Conservation (phyloP, 2,888 invertebrate species). For the Baronia brevicornis region DNA sequence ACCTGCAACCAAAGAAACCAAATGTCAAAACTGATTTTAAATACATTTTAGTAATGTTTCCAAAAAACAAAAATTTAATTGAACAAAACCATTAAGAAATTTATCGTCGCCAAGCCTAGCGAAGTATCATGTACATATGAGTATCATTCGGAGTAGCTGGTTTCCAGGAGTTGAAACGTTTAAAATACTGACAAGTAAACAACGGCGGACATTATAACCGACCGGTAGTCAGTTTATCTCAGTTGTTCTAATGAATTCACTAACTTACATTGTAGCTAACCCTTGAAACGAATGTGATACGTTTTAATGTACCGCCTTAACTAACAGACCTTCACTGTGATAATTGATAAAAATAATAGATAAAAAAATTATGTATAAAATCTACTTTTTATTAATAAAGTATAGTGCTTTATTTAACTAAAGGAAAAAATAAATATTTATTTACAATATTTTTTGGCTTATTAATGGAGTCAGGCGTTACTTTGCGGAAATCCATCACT, state of each 20-base stretch:
- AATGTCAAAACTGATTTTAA: too few relatives aligned
- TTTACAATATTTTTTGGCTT: too few relatives aligned
- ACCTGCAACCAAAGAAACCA: slow-evolving; percentile 47
- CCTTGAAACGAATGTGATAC: slow-evolving; percentile 16
- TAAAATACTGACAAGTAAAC: slow-evolving; percentile 33
- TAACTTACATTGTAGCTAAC: slow-evolving; percentile 40
- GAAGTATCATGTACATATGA: too few relatives aligned
- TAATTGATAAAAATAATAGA: not conserved
- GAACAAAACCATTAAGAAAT: not conserved
- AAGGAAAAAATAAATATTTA: too few relatives aligned
- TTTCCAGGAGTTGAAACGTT: slow-evolving; percentile 14
- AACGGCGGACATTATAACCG: slow-evolving; percentile 48
- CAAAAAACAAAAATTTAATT: not conserved
- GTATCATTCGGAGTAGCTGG: too few relatives aligned
- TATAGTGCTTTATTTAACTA: too few relatives aligned
- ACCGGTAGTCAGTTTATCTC: slow-evolving; percentile 60
- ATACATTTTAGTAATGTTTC: slow-evolving; percentile 4
- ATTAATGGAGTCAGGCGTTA: too few relatives aligned
- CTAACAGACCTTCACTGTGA: not conserved
- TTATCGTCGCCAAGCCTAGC: slow-evolving; percentile 5
- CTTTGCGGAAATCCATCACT: too few relatives aligned
- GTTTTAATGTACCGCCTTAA: slow-evolving; percentile 12
- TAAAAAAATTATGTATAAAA: too few relatives aligned
- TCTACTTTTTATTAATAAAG: too few relatives aligned
- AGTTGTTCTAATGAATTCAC: slow-evolving; percentile 55